These are phyloP conservation scores for Cyphomyrus discorhynchus DNA, from an alignment of 2,113 vertebrate species.

Conservation along the genomic window DNA sequence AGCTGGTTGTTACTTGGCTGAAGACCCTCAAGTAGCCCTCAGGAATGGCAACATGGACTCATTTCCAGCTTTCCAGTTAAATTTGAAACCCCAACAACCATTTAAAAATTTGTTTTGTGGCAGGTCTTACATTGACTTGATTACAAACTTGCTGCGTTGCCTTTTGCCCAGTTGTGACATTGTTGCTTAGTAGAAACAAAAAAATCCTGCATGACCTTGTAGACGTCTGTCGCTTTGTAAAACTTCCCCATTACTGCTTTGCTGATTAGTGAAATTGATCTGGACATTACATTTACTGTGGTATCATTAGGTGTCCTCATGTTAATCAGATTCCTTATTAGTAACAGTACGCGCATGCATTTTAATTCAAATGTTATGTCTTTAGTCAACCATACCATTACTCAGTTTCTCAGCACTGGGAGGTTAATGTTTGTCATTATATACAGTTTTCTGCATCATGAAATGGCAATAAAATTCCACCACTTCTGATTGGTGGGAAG, in stretches of 20 bases:
- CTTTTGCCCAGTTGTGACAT: background rate
- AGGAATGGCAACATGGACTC: background rate
- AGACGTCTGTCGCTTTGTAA: background rate
- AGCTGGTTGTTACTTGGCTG: background rate
- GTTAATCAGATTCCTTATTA: constrained; percentile 15
- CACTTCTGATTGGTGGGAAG: background rate
- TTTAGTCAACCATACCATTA: background rate
- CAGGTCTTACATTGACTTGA: background rate
- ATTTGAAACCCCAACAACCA: background rate
- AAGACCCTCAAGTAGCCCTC: background rate
- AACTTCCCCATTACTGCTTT: constrained; percentile 5
- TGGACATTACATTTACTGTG: constrained; percentile 6
- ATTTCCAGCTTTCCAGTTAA: background rate
- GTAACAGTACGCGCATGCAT: background rate
- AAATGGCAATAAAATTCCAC: background rate
- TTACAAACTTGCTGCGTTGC: background rate
- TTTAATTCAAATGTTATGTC: background rate
- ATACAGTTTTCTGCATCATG: background rate
- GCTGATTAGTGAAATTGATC: background rate
- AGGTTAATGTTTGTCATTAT: background rate
- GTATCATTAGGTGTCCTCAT: background rate
- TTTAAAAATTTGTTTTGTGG: background rate
- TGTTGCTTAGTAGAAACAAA: background rate
- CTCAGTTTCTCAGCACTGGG: background rate
- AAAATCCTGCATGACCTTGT: background rate